These are phyloP conservation scores for Crenuchus spilurus DNA, from an alignment of 2,797 vertebrate species.

Conservation along the genomic window DNA sequence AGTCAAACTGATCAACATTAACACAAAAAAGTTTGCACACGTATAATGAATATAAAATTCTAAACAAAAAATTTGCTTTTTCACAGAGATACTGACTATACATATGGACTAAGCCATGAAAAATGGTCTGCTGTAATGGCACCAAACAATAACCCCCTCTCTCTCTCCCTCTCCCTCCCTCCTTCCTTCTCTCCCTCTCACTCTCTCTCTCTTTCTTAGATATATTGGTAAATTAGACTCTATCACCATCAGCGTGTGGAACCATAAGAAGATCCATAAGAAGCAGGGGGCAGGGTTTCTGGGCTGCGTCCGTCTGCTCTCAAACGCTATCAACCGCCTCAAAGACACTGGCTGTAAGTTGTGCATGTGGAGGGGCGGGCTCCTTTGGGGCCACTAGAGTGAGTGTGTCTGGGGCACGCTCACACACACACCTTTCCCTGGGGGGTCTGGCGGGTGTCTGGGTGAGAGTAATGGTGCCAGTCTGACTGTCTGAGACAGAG, in stretches of 20 bases:
- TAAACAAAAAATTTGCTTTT: no score
- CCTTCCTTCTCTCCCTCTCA: slow-evolving; percentile 8
- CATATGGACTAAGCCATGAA: no score
- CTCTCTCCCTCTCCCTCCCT: slow-evolving; percentile 12
- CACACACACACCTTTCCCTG: background rate
- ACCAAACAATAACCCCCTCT: background rate
- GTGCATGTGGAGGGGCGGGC: background rate
- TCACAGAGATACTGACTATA: no score
- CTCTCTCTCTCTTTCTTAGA: slow-evolving; percentile 48
- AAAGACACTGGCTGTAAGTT: slow-evolving; percentile 98
- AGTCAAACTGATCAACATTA: no score
- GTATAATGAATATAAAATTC: no score
- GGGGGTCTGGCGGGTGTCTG: background rate
- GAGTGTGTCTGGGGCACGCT: background rate
- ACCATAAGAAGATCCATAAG: slow-evolving; percentile 99
- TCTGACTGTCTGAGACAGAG: slow-evolving; percentile 6
- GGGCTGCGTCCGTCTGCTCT: slow-evolving; percentile 95
- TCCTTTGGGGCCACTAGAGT: background rate
- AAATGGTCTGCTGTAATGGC: no score
- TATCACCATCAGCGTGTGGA: slow-evolving; percentile 98
- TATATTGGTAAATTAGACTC: slow-evolving; percentile 97
- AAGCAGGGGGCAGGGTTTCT: slow-evolving; percentile 98
- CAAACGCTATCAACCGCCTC: slow-evolving; percentile 95
- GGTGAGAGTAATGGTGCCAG: slow-evolving; percentile 6
- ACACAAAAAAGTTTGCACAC: no score